Conservation (phyloP, 2,888 invertebrate species). For the Sesia bembeciformis region DNA sequence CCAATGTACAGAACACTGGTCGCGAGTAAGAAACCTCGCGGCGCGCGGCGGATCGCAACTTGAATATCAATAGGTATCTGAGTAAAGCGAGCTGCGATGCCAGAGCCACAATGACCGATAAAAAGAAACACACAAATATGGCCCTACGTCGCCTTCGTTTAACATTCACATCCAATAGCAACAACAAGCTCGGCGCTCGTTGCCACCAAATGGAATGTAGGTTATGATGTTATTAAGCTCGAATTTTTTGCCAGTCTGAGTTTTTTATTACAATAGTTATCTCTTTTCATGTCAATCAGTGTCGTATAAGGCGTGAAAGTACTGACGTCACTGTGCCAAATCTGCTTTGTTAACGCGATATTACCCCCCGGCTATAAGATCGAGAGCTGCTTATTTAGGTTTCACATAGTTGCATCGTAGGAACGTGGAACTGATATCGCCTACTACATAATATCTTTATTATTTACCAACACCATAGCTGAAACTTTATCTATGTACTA, state of each 20-base stretch:
- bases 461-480: no score
- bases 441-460: no score
- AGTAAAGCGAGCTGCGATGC: conserved; percentile 49
- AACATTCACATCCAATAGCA: conserved; percentile 62
- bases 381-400: no score
- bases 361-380: conserved; percentile 14
- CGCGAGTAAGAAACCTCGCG: conserved; percentile 49
- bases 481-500: no score
- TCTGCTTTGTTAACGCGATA: conserved; percentile 35
- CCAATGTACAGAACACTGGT: conserved; percentile 38
- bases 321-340: conserved; percentile 60
- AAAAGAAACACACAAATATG: conserved; percentile 64
- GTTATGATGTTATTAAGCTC: conserved; percentile 70
- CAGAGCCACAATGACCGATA: conserved; percentile 64
- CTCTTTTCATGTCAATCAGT: conserved; percentile 66
- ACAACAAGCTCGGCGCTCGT: conserved; percentile 36
- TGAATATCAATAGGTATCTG: conserved; percentile 64
- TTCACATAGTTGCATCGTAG: no score
- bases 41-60: conserved; percentile 38
- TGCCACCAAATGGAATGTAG: conserved; percentile 63
- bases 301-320: conserved; percentile 68
- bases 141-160: conserved; percentile 55
- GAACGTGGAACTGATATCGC: no score
- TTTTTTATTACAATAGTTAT: conserved; percentile 66
- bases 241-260: conserved; percentile 56